Evolutionary conservation across 1,140 invertebrate genomes (phyloP), one percentile per base, ranked within the genome.

Genomic region (Penaeus chinensis): DNA sequence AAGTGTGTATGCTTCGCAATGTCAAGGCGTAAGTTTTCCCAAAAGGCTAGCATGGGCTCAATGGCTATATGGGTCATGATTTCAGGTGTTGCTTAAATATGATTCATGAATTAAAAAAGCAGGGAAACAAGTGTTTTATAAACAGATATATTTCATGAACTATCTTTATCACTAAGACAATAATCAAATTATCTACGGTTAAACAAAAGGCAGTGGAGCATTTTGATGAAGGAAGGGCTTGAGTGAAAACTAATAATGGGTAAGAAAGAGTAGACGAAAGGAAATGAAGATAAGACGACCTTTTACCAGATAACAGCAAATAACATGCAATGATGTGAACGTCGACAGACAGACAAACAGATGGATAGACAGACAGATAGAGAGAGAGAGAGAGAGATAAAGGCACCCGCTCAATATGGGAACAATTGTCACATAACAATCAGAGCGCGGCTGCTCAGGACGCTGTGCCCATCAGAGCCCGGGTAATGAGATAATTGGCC

Each of bases 401-500:
- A 61, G 71, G 19, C 20, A 83, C 42, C 20, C 32, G 37, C 63
- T 66, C 63, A 63, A 16, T 69, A 42, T 16, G 65, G 27, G 65
- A 54, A 18, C 63, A 71, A 83, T 24, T 47, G 65, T 71, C 81
- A 47, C 22, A n/a, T 37, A 66, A 42, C 65, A 83, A 83, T 37
- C 62, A 22, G 22, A 71, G 42, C 16, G 37, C 81, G n/a, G 32
- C 20, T 42, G 32, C 19, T 47, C 32, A 10, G 42, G 32, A 47
- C 54, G 11, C 54, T 54, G n/a, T 86, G 84, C 84, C 78, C 62
- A 86, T 86, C 77, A 71, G 47, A 77, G 61, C 32, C 37, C 27
- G 77, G 18, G 62, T 66, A 86, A 86, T 79, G 77, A 86, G 84
- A 54, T 86, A 86, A 86, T 86, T 86, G 78, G n/a, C 63, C 84